phyloP scores from a whole-genome alignment of 2,797 vertebrate species.

The Syncerus caffer region DNA sequence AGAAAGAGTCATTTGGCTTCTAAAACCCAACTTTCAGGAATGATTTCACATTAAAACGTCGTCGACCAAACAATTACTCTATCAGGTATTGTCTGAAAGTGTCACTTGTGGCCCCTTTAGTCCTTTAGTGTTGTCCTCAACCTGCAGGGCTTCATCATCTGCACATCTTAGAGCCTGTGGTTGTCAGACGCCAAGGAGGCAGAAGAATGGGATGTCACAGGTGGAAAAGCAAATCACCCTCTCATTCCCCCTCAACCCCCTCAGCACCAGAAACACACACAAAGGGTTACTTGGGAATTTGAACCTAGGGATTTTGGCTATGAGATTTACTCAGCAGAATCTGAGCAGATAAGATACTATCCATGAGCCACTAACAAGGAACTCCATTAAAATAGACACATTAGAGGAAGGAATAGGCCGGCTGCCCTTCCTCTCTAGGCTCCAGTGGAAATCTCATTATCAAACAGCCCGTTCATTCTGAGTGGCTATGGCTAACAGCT shows the following conservation, averaged over 20 bases:
- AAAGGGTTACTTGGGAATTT: background rate
- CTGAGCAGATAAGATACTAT: background rate
- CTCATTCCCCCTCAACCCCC: accelerated
- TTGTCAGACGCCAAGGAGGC: background rate
- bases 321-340: background rate
- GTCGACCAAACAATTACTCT: background rate
- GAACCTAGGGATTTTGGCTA: background rate
- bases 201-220: background rate
- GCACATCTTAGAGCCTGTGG: background rate
- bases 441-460: background rate
- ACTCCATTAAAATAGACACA: background rate
- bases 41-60: background rate
- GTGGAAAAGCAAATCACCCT: background rate
- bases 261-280: background rate
- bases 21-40: background rate
- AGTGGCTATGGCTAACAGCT: background rate
- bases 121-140: background rate
- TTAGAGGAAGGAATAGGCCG: background rate
- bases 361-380: background rate
- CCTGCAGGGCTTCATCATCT: background rate
- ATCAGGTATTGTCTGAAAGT: background rate
- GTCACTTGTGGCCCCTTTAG: background rate
- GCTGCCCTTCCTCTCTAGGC: background rate
- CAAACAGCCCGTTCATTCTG: background rate
- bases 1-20: background rate